phyloP scores from a whole-genome alignment of 2,113 vertebrate genomes.

The Sisor rabdophorus region DNA sequence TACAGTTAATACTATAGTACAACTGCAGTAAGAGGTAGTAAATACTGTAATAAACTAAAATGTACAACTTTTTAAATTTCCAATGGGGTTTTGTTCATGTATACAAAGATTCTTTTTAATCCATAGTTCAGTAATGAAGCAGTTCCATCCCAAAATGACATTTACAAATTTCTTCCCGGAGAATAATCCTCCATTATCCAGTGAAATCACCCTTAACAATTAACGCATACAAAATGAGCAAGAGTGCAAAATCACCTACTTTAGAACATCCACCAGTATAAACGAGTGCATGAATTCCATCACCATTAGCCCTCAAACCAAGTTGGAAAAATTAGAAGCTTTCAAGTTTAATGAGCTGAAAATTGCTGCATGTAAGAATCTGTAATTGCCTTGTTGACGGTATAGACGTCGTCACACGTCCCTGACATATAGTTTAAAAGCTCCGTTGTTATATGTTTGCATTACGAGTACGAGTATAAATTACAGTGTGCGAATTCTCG shows the following conservation, averaged over 20 bases:
- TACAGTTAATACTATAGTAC: no score
- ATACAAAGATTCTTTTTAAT: no score
- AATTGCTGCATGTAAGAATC: slow-evolving; percentile 49
- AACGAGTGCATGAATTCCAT: slow-evolving; percentile 40
- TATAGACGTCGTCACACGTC: slow-evolving; percentile 33
- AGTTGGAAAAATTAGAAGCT: slow-evolving; percentile 48
- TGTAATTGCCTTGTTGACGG: slow-evolving; percentile 34
- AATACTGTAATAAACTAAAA: no score
- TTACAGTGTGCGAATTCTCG: slow-evolving; percentile 38
- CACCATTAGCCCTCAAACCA: slow-evolving; percentile 43
- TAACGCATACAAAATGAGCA: slow-evolving; percentile 2
- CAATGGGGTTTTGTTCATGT: no score
- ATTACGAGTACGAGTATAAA: slow-evolving; percentile 27
- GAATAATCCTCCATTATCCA: neutral
- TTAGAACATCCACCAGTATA: slow-evolving; percentile 36
- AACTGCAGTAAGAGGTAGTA: no score
- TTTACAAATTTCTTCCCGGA: neutral
- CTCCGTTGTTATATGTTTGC: slow-evolving; percentile 41
- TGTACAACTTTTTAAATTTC: no score
- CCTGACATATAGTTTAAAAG: slow-evolving; percentile 44
- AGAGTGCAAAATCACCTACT: slow-evolving; percentile 16
- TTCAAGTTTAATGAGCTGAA: slow-evolving; percentile 60
- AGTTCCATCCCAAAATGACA: neutral
- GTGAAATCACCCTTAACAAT: neutral
- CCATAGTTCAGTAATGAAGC: neutral